A percentile compares a stretch with the other conserved stretches of the same genome.
These are phyloP conservation scores for Glaucopsyche alexis DNA, from an alignment of 2,888 invertebrate genomes.

Conservation along the genomic window DNA sequence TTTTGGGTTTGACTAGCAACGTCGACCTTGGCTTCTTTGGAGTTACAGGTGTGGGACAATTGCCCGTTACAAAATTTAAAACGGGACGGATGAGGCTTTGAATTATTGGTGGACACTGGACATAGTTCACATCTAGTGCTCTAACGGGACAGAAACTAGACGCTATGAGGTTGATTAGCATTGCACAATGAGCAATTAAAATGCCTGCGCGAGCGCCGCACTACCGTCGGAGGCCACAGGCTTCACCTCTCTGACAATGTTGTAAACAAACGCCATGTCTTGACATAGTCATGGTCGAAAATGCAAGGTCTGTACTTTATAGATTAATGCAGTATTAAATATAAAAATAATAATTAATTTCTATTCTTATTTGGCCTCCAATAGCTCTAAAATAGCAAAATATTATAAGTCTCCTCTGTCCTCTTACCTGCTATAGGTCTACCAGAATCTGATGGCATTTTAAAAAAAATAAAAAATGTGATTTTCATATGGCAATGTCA, in stretches of 20 bases:
- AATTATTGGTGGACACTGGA: not conserved
- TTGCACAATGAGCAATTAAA: conserved; percentile 15
- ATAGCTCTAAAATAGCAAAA: too few species aligned
- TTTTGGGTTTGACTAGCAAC: too few species aligned
- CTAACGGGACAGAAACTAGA: not conserved
- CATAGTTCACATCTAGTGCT: not conserved
- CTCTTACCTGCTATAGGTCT: not conserved
- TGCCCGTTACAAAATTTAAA: too few species aligned
- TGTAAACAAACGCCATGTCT: conserved; percentile 10
- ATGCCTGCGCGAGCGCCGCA: conserved; percentile 8
- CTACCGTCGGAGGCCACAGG: not conserved
- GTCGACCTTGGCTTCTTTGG: too few species aligned
- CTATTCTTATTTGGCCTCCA: not conserved
- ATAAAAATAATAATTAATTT: not conserved
- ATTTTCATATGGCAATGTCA: too few species aligned
- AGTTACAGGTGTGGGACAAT: too few species aligned
- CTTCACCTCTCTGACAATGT: not conserved
- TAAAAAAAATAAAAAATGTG: too few species aligned
- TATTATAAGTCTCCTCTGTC: not conserved
- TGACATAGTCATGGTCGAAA: not conserved
- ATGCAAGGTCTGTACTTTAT: not conserved
- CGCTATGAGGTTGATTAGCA: not conserved
- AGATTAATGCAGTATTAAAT: not conserved
- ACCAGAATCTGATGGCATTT: too few species aligned
- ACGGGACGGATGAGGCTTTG: not conserved